Conservation (phyloP, 2,888 invertebrate species). For the Amblyjoppa fuscipennis region DNA sequence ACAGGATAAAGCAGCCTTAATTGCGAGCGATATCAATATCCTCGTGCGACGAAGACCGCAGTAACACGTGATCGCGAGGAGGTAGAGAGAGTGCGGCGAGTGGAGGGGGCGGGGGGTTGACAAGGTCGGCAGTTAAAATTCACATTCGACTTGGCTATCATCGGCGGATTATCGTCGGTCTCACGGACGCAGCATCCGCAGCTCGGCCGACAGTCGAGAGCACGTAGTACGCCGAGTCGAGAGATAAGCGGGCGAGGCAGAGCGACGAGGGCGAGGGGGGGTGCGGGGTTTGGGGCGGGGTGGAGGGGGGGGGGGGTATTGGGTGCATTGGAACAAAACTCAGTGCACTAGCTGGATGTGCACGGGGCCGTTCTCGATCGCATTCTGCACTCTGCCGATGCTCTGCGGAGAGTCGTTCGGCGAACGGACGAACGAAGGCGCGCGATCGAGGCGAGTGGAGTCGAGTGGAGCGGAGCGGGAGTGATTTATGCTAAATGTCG, state of each 20-base stretch:
- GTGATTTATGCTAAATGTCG: conserved; percentile 84
- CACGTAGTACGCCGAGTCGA: conserved; percentile 31
- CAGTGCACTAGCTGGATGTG: conserved; percentile 40
- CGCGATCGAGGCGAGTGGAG: conserved; percentile 62
- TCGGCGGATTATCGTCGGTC: conserved; percentile 33
- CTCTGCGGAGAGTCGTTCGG: conserved; percentile 35
- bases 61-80: too few species aligned
- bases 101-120: background rate
- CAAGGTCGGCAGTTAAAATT: conserved; percentile 9
- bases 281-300: too few species aligned
- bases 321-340: conserved; percentile 58
- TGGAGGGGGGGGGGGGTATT: background rate
- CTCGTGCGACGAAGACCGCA: background rate
- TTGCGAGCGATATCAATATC: too few species aligned
- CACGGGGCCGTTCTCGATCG: conserved; percentile 69
- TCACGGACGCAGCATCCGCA: conserved; percentile 33
- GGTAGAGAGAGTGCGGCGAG: background rate
- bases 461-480: conserved; percentile 78
- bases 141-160: conserved; percentile 53
- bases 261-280: background rate
- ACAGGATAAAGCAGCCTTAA: too few species aligned
- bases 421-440: conserved; percentile 56
- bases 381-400: conserved; percentile 68
- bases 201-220: conserved; percentile 61
- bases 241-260: conserved; percentile 56